These are phyloP conservation scores for Zaprionus taronus DNA, from an alignment of 1,140 invertebrate genomes.

Conservation along the genomic window DNA sequence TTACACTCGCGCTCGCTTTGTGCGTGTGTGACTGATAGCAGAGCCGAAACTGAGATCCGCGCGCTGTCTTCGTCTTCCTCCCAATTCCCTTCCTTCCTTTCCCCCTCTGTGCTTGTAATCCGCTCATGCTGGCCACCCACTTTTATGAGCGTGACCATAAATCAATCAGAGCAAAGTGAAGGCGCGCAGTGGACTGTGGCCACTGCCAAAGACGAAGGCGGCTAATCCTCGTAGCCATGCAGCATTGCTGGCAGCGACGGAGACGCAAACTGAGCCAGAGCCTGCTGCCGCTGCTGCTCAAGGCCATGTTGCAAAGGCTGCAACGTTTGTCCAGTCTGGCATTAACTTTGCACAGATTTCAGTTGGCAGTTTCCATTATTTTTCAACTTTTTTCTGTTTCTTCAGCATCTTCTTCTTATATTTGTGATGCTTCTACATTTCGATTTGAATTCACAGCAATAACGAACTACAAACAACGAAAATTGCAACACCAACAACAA, in stretches of 20 bases:
- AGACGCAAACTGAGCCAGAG: neutral
- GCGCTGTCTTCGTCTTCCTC: neutral
- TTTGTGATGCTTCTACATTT: conserved; percentile 10
- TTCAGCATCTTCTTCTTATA: neutral
- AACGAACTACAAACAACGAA: conserved; percentile 45
- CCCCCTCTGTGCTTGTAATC: conserved; percentile 25
- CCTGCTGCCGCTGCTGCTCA: conserved; percentile 13
- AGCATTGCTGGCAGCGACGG: neutral
- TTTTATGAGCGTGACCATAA: conserved; percentile 59
- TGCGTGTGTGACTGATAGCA: conserved; percentile 48
- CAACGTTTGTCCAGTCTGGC: conserved; percentile 3
- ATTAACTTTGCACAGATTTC: conserved; percentile 19
- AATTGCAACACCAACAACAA: conserved; percentile 12
- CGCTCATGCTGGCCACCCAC: conserved; percentile 30
- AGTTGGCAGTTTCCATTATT: conserved; percentile 1
- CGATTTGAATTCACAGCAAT: conserved; percentile 32
- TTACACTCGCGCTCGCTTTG: conserved; percentile 1
- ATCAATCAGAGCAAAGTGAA: conserved; percentile 66
- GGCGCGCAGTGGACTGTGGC: neutral
- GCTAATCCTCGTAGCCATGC: conserved; percentile 39
- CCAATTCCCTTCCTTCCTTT: neutral
- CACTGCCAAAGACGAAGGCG: neutral
- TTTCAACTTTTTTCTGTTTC: neutral
- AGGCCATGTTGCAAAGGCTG: conserved; percentile 38
- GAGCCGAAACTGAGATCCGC: conserved; percentile 31